Conservation (phyloP, 2,113 vertebrate species). For the Formicarius rufipectus region DNA sequence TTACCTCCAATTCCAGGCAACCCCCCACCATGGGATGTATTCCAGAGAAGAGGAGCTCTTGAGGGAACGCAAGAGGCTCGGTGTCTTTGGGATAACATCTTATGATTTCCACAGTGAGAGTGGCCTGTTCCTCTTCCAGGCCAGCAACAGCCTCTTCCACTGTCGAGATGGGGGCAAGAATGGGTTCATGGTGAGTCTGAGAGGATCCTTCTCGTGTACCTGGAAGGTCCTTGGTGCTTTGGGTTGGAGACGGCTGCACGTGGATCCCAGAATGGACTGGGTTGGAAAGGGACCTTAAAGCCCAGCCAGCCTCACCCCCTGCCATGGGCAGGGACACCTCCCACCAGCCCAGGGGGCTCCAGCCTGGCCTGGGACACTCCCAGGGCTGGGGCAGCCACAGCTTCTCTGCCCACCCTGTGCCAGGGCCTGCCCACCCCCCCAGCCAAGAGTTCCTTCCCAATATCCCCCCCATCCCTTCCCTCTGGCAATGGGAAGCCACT, state of each 20-base stretch:
- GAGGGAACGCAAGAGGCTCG: constrained; percentile 91
- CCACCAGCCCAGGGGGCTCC: neutral
- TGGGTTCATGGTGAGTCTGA: constrained; percentile 89
- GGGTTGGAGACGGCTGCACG: neutral
- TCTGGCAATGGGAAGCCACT: neutral
- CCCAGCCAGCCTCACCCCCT: neutral
- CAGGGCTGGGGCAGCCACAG: neutral
- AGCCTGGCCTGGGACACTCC: accelerated
- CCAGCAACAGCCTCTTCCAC: constrained; percentile 97
- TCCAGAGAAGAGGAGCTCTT: constrained; percentile 94
- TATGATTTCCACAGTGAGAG: constrained; percentile 94
- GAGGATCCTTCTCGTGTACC: neutral
- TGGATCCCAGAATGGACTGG: neutral
- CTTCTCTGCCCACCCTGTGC: neutral
- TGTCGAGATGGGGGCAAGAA: constrained; percentile 93
- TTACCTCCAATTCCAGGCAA: constrained; percentile 77
- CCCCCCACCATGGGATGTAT: constrained; percentile 92
- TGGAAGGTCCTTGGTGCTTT: neutral
- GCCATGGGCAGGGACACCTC: neutral
- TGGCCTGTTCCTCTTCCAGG: constrained; percentile 97
- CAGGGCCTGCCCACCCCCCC: too few relatives aligned
- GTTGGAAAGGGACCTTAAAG: neutral
- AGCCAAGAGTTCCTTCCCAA: too few relatives aligned
- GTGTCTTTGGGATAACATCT: constrained; percentile 95
- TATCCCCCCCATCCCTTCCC: neutral